A percentile compares a stretch with the other conserved stretches of the same genome.
Conservation (phyloP, 2,888 invertebrate genomes). For the Lamellibrachia columna region DNA sequence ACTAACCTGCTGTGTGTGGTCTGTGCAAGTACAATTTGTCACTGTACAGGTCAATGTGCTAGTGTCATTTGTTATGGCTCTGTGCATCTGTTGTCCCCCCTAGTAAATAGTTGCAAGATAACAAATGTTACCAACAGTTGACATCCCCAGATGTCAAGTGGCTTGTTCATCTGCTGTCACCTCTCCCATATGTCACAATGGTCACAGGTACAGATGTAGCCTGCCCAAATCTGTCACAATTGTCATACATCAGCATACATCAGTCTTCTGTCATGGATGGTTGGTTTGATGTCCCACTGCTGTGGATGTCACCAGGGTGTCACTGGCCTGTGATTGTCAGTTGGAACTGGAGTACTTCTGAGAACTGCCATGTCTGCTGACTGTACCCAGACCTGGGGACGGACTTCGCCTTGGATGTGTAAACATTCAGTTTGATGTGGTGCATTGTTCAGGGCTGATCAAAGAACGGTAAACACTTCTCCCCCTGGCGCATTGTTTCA, state of each 20-base stretch:
- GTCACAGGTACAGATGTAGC: background rate
- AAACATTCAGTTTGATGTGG: background rate
- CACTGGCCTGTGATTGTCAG: background rate
- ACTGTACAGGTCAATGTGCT: background rate
- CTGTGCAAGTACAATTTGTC: background rate
- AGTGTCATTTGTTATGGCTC: background rate
- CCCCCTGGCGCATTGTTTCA: too few relatives aligned
- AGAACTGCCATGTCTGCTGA: background rate
- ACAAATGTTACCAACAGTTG: background rate
- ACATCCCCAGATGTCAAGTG: background rate
- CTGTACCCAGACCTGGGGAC: background rate
- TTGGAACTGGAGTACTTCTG: background rate
- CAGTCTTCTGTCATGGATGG: background rate
- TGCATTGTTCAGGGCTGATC: too few relatives aligned
- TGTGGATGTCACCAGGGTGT: background rate
- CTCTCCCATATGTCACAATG: background rate
- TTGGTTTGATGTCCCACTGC: background rate
- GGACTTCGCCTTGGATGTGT: background rate
- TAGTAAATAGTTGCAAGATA: conserved; percentile 6
- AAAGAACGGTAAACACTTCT: too few relatives aligned
- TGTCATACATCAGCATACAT: background rate
- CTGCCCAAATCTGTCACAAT: background rate
- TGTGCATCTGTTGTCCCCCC: background rate
- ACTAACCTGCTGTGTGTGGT: background rate
- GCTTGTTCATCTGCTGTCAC: background rate